Base-by-base conservation (phyloP, 1,140 invertebrate genomes). In the Drosophila erecta region DNA sequence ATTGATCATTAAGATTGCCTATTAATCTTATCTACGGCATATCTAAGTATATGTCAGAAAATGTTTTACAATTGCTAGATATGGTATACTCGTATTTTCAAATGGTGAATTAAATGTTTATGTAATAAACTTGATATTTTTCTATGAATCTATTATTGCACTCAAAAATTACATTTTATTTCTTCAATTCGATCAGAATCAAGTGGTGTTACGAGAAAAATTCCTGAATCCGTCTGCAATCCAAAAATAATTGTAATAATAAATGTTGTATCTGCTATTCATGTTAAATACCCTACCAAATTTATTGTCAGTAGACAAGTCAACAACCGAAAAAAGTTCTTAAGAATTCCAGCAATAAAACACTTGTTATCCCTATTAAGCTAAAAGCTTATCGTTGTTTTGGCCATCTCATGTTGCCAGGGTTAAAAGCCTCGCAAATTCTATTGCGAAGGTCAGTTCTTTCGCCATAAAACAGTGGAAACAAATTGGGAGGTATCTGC, bases 361-460 rank as follows among this genome's bases (percentile, higher is more conserved):
- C 24, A 17, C n/a, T 12, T 17, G 4, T 49, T 40, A 38, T 22
- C 40, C 46, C 41, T 22, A 12, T 44, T 44, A 20, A 35, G 6
- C 43, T 49, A 37, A 59, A 47, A 38, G 41, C 47, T 73, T 73
- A 73, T 73, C 70, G 22, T 46, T 73, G 64, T 71, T 57, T 43
- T 71, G 62, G 20, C 27, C 35, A 44, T 20, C 55, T 57, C 30
- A 22, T 5, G 10, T 51, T 72, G 20, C 10, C 50, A 41, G 49
- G 49, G 61, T 12, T 41, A 33, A 69, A 47, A 70, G 50, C 41
- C 30, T 37, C 35, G 66, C 66, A 56, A 69, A 70, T 57, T 69
- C 40, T 22, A 30, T 75, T 75, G 71, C 60, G 72, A 75, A 75
- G 72, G 72, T 75, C 72, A 75, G 72, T 75, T 64, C 40, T 15